These are phyloP conservation scores for Coregonus sp. DNA, from an alignment of 2,797 vertebrate species.

Conservation along the genomic window DNA sequence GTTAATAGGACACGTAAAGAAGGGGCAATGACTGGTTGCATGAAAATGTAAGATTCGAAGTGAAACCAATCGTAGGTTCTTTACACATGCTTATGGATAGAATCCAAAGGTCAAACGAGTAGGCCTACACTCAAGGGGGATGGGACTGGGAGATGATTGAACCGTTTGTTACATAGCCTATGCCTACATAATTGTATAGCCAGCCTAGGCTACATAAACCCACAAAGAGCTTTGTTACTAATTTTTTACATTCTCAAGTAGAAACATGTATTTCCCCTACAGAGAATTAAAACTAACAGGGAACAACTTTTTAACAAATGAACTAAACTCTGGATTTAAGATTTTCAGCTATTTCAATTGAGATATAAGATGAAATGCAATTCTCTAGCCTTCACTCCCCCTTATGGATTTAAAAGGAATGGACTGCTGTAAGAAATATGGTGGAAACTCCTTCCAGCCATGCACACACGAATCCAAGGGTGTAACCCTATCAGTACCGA, in stretches of 20 bases:
- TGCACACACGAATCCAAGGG: no score
- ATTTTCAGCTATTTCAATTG: not conserved
- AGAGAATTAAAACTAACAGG: not conserved
- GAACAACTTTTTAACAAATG: not conserved
- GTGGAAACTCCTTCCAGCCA: no score
- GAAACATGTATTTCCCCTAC: not conserved
- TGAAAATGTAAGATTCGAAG: not conserved
- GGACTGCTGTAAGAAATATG: no score
- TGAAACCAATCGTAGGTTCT: not conserved
- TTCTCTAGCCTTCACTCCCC: no score
- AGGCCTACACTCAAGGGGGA: not conserved
- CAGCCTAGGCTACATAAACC: no score
- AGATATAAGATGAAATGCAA: not conserved
- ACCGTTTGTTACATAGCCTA: not conserved
- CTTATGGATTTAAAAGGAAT: no score
- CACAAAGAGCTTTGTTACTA: no score
- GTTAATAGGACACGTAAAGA: no score
- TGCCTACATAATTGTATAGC: not conserved
- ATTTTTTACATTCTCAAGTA: no score
- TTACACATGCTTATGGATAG: not conserved
- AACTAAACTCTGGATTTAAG: not conserved
- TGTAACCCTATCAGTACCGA: no score
- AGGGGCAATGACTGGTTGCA: not conserved
- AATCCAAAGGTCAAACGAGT: not conserved
- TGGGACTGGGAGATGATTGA: not conserved